Evolutionary conservation across 2,888 invertebrate species (phyloP).

Genomic region (Pristionchus japonicus): DNA sequence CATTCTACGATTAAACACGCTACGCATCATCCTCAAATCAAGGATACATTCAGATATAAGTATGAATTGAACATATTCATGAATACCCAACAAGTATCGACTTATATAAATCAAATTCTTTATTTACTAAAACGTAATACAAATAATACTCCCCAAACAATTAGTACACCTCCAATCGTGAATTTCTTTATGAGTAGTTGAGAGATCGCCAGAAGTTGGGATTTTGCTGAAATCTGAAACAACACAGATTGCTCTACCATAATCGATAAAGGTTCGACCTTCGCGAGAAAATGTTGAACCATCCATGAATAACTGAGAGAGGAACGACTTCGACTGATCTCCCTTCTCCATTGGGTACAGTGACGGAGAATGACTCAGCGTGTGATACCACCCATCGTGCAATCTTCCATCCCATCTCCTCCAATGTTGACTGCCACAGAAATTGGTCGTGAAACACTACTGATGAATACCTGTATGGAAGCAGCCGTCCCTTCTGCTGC

Average conservation of each 20-base stretch:
- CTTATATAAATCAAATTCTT: no score
- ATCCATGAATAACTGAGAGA: slow-evolving; percentile 88
- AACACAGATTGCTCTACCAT: background rate
- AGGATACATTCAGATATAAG: no score
- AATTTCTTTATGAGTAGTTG: slow-evolving; percentile 34
- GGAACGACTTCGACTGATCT: slow-evolving; percentile 86
- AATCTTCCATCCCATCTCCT: slow-evolving; percentile 87
- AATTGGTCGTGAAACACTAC: no score
- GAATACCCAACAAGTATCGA: no score
- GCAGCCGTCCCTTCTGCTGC: slow-evolving; percentile 38
- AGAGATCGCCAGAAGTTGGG: slow-evolving; percentile 62
- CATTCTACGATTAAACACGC: background rate
- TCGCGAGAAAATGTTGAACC: slow-evolving; percentile 94
- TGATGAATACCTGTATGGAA: slow-evolving; percentile 3
- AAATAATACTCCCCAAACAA: no score
- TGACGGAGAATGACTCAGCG: slow-evolving; percentile 89
- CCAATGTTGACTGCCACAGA: slow-evolving; percentile 74
- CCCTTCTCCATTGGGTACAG: slow-evolving; percentile 72
- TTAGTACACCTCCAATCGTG: no score
- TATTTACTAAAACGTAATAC: no score
- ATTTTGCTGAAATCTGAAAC: slow-evolving; percentile 52
- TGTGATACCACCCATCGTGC: slow-evolving; percentile 92
- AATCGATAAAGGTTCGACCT: slow-evolving; percentile 80
- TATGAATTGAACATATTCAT: no score
- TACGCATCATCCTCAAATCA: no score